Evolutionary conservation across 2,888 invertebrate genomes (phyloP), one percentile per base, ranked within the genome.

Genomic region (Drosophila histrio): DNA sequence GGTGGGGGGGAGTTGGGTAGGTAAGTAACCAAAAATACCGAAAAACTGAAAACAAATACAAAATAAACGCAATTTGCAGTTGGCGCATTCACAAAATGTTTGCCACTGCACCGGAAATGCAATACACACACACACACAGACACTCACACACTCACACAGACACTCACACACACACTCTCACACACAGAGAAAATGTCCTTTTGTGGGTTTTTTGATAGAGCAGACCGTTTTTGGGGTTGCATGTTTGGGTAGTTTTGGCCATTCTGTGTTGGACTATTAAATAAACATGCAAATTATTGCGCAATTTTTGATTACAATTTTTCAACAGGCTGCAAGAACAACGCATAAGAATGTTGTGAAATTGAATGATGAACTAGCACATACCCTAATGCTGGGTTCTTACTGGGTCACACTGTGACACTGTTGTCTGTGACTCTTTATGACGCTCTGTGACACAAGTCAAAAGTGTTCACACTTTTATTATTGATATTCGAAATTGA

Each of bases 201-300:
- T 71, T 78, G 78, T 77, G 74, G 73, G 61, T 11, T 17, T 9
- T 30, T 63, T 44, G 34, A 36, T 56, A 13, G 56, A 38, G 15
- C 5, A 4, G 39, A 19, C 22, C 6, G 19, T 24, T 24, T n/a
- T 53, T n/a, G 32, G 39, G 22, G 39, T 39, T 32, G 41, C 21
- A 17, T 57, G 50, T 58, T 38, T 43, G 43, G 53, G 36, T 9
- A 36, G 50, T 36, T 64, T 39, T 43, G 50, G 22, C 19, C 36
- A 58, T 57, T 54, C 56, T 53, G 59, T 56, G 59, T 60, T 64
- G 46, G 43, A 73, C 88, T 78, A 88, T 88, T 88, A 88, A 88
- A 84, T 88, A 88, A 84, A 84, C 84, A 84, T 84, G 84, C 87
- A 84, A 88, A 84, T 84, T 84, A 84, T 84, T 88, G 87, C 88